Conservation (phyloP, 1,140 invertebrate genomes). For the Drosophila dunni region DNA sequence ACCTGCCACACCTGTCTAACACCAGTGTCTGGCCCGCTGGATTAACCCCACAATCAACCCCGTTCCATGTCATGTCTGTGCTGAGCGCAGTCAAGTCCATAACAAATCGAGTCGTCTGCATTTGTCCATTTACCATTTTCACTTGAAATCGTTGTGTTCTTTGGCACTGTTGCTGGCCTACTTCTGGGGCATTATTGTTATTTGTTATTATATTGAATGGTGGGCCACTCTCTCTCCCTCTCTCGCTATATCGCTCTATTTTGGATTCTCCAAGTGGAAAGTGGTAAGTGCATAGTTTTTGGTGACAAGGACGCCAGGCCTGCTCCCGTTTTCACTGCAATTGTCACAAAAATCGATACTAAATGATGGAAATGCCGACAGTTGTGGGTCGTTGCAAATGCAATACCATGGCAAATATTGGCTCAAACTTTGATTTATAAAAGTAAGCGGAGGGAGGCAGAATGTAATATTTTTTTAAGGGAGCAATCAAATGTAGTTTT, state of each 20-base stretch:
- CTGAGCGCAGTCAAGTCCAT: constrained; percentile 38
- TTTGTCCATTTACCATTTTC: constrained; percentile 55
- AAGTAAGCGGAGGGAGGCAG: not conserved
- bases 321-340: constrained; percentile 38
- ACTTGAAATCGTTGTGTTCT: constrained; percentile 12
- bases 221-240: not conserved
- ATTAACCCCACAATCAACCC: constrained; percentile 51
- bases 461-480: not conserved
- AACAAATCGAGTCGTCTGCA: constrained; percentile 35
- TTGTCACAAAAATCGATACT: constrained; percentile 37
- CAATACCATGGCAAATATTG: not conserved
- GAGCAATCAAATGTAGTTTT: too few species aligned
- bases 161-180: constrained; percentile 51
- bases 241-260: not conserved
- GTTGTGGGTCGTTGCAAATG: constrained; percentile 5
- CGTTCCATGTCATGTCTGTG: not conserved
- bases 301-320: constrained; percentile 57
- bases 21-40: constrained; percentile 41
- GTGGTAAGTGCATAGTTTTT: constrained; percentile 18
- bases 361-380: constrained; percentile 30
- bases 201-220: constrained; percentile 66
- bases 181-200: constrained; percentile 64
- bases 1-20: constrained; percentile 37
- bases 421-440: not conserved
- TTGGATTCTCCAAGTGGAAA: not conserved